Percentiles rank a stretch among this genome's conserved stretches.
These are phyloP conservation scores for Anthoscopus minutus DNA, from an alignment of 2,113 vertebrate genomes.

Conservation along the genomic window DNA sequence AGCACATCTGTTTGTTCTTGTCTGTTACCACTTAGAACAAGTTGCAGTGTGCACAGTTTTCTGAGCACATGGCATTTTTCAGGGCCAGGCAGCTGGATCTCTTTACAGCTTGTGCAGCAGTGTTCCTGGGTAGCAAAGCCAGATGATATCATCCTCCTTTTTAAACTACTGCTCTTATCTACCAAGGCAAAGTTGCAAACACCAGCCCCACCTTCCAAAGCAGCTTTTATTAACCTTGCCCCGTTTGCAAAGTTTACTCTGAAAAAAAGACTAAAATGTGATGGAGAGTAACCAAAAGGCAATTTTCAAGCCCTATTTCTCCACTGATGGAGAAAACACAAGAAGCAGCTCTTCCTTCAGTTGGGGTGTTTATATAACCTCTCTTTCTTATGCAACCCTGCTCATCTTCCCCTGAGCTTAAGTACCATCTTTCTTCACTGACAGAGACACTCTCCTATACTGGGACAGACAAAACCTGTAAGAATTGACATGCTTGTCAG, in stretches of 20 bases:
- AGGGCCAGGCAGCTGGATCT: neutral
- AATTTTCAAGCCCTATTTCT: neutral
- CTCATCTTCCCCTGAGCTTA: neutral
- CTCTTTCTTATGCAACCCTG: neutral
- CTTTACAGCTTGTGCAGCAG: neutral
- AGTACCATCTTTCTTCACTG: neutral
- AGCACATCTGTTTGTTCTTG: neutral
- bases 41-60: neutral
- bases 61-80: neutral
- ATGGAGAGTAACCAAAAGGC: neutral
- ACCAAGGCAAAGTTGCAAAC: neutral
- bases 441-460: neutral
- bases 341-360: neutral
- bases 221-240: neutral
- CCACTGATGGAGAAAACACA: accelerated
- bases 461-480: neutral
- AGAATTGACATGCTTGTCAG: neutral
- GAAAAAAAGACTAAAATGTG: neutral
- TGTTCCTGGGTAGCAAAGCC: neutral
- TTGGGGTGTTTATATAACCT: neutral
- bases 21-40: neutral
- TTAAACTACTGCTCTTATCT: neutral
- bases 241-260: neutral
- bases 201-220: neutral
- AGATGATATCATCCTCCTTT: neutral